phyloP scores from a whole-genome alignment of 2,797 vertebrate species.

The Hypotaenidia okinawae region DNA sequence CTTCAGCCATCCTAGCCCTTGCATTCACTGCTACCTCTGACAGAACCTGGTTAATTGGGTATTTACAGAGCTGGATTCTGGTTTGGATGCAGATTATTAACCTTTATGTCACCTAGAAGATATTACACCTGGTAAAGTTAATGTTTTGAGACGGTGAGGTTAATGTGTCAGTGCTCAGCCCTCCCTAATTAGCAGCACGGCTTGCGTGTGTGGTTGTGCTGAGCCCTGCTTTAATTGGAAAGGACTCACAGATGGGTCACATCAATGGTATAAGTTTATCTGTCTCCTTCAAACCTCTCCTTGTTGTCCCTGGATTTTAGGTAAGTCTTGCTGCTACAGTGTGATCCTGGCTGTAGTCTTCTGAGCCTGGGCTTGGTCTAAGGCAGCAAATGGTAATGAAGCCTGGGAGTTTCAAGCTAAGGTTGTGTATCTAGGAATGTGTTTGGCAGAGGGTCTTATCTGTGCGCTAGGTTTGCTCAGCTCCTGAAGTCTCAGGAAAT shows the following conservation, averaged over 20 bases:
- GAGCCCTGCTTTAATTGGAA: slow-evolving; percentile 4
- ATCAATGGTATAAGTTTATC: neutral
- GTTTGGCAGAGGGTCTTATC: neutral
- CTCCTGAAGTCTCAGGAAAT: neutral
- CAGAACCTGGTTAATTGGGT: neutral
- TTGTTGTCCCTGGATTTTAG: neutral
- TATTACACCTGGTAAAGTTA: slow-evolving; percentile 59
- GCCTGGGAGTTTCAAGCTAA: neutral
- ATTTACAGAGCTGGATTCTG: slow-evolving; percentile 38
- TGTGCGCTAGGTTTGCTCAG: neutral
- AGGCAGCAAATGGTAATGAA: accelerated
- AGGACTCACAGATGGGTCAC: neutral
- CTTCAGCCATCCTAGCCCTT: neutral
- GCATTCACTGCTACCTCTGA: neutral
- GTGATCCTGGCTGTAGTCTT: neutral
- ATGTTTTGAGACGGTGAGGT: slow-evolving; percentile 45
- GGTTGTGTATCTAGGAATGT: neutral
- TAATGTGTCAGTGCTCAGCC: slow-evolving; percentile 42
- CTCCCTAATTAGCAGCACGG: slow-evolving; percentile 23
- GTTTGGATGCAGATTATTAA: slow-evolving; percentile 64
- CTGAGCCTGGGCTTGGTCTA: neutral
- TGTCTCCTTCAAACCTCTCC: neutral
- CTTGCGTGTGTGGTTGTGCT: neutral
- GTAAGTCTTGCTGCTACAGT: accelerated
- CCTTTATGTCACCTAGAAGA: slow-evolving; percentile 57